Evolutionary conservation across 2,797 vertebrate species (phyloP), one percentile per base, ranked within the genome.

Genomic region (Poecilia wingei): DNA sequence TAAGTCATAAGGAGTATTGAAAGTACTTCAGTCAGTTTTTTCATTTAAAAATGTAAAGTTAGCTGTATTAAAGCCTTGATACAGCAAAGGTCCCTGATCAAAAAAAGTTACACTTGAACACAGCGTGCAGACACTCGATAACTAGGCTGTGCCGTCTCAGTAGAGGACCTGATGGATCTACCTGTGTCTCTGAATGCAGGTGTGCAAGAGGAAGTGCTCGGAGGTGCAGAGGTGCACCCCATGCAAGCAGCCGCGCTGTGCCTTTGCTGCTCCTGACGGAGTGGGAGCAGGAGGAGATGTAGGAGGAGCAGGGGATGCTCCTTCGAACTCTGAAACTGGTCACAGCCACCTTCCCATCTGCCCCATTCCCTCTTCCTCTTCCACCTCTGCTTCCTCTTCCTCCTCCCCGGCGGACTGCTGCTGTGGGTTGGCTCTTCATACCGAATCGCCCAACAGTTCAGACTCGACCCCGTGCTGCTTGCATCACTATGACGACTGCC

Each of bases 171-270:
- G 28, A 25, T 25, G 77, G 16, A 78, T 70, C 0, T 55, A 41
- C 82, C 79, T 77, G 25, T 85, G 71, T 89, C 7, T 88, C 6
- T 82, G 43, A 31, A 3, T 90, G 45, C 87, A 95, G 94, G 94
- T 96, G 86, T 96, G 96, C 83, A 96, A 96, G 92, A 95, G 95
- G 88, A 96, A 96, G 90, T 95, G 95, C 80, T 95, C 94, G 39
- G 94, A 95, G 89, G 94, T 95, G 82, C 94, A 96, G 89, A 91
- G 94, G 78, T 96, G 97, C 86, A 94, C 97, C 57, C 97, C 97
- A 39, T 97, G 97, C 86, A 98, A 98, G 94, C 97, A 97, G 95
- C 96, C 97, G 2, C 97, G 97, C 91, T 97, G 97, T 91, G 86
- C 95, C 93, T 95, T 95, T 75, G 87, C 93, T 43, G 85, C 86